Percentiles rank a stretch among this genome's conserved stretches.
These are phyloP conservation scores for Aplodontia rufa DNA, from an alignment of 2,113 vertebrate genomes.

Conservation along the genomic window DNA sequence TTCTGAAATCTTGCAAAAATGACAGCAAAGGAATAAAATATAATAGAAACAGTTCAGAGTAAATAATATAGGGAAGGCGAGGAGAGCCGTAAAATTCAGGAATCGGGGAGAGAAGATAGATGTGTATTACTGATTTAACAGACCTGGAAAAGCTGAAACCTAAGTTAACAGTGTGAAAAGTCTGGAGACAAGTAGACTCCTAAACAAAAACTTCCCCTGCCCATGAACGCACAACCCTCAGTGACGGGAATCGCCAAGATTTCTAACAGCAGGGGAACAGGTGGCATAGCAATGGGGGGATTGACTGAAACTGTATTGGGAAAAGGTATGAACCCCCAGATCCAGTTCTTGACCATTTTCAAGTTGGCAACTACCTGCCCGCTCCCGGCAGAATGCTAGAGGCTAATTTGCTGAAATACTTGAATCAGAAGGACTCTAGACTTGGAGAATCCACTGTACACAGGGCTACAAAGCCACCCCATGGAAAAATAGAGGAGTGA, in stretches of 20 bases:
- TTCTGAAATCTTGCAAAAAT: neutral
- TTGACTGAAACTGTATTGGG: neutral
- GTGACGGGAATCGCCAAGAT: neutral
- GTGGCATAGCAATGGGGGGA: rapidly evolving
- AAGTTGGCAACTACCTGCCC: neutral
- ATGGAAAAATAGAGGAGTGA: neutral
- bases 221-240: neutral
- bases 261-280: neutral
- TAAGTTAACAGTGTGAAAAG: neutral
- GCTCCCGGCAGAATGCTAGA: neutral
- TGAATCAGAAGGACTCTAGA: neutral
- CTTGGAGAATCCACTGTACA: neutral
- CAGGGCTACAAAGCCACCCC: neutral
- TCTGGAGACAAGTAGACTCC: neutral
- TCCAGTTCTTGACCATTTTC: neutral
- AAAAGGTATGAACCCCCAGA: neutral
- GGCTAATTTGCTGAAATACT: neutral
- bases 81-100: neutral
- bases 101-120: neutral
- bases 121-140: neutral
- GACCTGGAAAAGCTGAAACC: neutral
- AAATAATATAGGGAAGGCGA: neutral
- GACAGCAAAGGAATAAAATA: neutral
- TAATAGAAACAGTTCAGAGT: neutral
- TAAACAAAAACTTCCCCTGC: neutral